Conservation (phyloP, 1,140 invertebrate genomes). For the Homarus americanus region DNA sequence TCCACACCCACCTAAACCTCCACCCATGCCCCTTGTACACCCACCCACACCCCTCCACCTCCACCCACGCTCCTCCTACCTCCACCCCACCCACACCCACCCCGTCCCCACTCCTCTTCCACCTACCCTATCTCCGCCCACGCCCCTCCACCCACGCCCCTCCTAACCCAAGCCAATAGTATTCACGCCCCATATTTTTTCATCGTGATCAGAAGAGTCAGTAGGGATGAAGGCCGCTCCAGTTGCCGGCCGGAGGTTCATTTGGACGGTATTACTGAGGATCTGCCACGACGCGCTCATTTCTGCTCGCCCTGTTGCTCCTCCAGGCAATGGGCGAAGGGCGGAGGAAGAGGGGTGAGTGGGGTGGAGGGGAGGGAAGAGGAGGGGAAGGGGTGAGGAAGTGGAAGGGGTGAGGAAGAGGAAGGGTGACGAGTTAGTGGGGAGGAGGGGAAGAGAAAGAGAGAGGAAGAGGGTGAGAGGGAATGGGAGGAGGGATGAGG, state of each 20-base stretch:
- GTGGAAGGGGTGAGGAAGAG: background rate
- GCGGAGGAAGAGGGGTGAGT: background rate
- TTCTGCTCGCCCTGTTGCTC: constrained; percentile 63
- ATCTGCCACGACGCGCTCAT: constrained; percentile 54
- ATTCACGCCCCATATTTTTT: constrained; percentile 71
- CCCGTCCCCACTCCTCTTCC: background rate
- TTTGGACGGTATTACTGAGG: constrained; percentile 62
- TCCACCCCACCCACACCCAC: background rate
- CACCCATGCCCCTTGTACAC: background rate
- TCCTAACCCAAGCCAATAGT: constrained; percentile 45
- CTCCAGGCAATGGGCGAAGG: background rate
- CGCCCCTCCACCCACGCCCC: background rate
- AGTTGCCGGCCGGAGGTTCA: constrained; percentile 43
- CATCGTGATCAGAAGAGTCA: constrained; percentile 54
- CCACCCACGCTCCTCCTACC: background rate
- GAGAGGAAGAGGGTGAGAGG: background rate
- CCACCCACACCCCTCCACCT: background rate
- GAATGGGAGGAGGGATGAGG: background rate
- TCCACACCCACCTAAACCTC: background rate
- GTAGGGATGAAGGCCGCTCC: constrained; percentile 45
- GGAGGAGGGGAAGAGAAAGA: background rate
- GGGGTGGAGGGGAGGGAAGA: background rate
- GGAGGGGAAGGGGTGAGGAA: background rate
- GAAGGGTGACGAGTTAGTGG: background rate
- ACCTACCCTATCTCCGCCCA: background rate